These are phyloP conservation scores for Polyommatus icarus DNA, from an alignment of 2,888 invertebrate genomes.

Conservation along the genomic window DNA sequence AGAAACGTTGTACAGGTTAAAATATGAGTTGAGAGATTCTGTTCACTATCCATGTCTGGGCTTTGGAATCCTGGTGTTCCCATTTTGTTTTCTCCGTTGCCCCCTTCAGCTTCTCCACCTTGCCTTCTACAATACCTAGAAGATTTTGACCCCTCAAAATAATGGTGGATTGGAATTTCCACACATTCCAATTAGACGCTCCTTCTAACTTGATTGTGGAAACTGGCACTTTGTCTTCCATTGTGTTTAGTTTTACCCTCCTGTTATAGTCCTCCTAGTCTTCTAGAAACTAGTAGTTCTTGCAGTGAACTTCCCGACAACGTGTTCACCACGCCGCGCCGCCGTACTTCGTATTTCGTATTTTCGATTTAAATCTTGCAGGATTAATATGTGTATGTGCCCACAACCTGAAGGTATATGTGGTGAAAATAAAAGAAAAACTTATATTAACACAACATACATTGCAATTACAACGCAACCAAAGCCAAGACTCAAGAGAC, in stretches of 20 bases:
- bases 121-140: conserved; percentile 42
- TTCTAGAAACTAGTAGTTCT: neutral
- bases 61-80: conserved; percentile 45
- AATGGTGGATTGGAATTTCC: conserved; percentile 46
- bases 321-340: neutral
- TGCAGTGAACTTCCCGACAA: neutral
- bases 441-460: too few relatives aligned
- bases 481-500: too few relatives aligned
- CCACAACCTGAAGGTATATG: neutral
- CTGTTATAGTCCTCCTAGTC: neutral
- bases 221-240: neutral
- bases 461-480: too few relatives aligned
- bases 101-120: conserved; percentile 38
- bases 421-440: too few relatives aligned
- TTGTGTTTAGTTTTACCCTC: neutral
- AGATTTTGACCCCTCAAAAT: conserved; percentile 41
- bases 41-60: conserved; percentile 45
- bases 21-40: conserved; percentile 47
- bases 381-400: neutral
- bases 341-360: neutral
- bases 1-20: conserved; percentile 33
- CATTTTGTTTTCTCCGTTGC: conserved; percentile 35
- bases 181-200: conserved; percentile 44
- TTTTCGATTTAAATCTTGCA: neutral
- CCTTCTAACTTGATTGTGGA: conserved; percentile 44